Base-by-base conservation (phyloP, 2,888 invertebrate genomes). In the Brachyptera putata region DNA sequence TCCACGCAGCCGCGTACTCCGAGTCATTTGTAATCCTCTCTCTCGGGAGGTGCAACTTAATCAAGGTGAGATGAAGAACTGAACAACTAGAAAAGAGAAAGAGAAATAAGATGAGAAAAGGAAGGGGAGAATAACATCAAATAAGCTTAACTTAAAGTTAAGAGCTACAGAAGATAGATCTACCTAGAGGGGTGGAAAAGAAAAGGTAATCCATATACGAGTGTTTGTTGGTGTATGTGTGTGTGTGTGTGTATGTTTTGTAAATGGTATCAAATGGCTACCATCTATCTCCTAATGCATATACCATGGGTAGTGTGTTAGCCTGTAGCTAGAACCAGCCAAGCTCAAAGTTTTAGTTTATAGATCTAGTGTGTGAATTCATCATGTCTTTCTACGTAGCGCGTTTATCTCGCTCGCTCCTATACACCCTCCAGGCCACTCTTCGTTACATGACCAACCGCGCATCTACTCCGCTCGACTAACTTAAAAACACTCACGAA, bases 1-100 rank as follows among this genome's bases (percentile, higher is more conserved):
- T n/a, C n/a, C n/a, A n/a, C n/a, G n/a, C n/a, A n/a, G n/a, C n/a
- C n/a, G n/a, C n/a, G n/a, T n/a, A n/a, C n/a, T n/a, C n/a, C n/a
- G n/a, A n/a, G n/a, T n/a, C n/a, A n/a, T n/a, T n/a, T n/a, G n/a
- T n/a, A n/a, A n/a, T n/a, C n/a, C n/a, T n/a, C n/a, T n/a, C 5
- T 24, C 39, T 22, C 7, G 3, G 14, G 18, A 25, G 7, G 18
- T 2, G 18, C 18, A 41, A 43, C 39, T 59, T 55, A 55, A 41
- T 59, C 59, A 59, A 55, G 53, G 46, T 59, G 24, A 43, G 37
- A 53, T 55, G 59, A 59, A 59, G 39, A 41, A 37, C 37, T 50
- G 46, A 16, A n/a, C n/a, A n/a, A n/a, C n/a, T n/a, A n/a, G n/a
- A n/a, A n/a, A n/a, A n/a, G 46, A 13, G 24, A 43, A 9, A 30